A percentile compares a stretch with the other conserved stretches of the same genome.
These are phyloP conservation scores for Hylomyscus alleni DNA, from an alignment of 2,797 vertebrate genomes.

Conservation along the genomic window DNA sequence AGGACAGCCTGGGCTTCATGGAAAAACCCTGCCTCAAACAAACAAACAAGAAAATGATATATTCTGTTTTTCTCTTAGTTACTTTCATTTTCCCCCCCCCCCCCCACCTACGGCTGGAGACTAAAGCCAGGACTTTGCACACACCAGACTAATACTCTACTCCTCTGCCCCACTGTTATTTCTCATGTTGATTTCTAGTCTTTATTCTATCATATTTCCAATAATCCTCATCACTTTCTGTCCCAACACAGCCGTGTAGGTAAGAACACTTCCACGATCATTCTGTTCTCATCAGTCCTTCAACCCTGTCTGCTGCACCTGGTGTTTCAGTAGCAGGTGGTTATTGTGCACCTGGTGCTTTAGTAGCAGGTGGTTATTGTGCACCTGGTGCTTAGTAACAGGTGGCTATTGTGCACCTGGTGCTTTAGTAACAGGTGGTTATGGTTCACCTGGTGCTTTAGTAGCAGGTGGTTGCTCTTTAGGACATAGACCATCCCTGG, in stretches of 20 bases:
- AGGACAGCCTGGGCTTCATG: not conserved
- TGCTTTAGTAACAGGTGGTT: no score
- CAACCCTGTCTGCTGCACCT: not conserved
- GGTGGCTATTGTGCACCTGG: not conserved
- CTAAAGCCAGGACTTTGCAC: not conserved
- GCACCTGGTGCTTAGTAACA: no score
- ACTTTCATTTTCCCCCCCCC: not conserved
- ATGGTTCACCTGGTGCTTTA: not conserved
- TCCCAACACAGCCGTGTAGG: not conserved
- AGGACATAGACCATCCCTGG: not conserved
- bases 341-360: not conserved
- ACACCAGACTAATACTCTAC: not conserved
- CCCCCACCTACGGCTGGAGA: no score
- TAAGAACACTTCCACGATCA: not conserved
- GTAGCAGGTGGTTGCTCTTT: not conserved
- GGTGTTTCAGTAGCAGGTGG: no score
- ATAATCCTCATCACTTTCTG: not conserved
- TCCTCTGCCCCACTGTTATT: not conserved
- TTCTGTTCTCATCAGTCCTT: not conserved
- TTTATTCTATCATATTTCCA: not conserved
- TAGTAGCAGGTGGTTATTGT: not conserved
- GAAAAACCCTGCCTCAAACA: not conserved
- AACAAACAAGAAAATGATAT: not conserved
- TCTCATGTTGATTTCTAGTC: not conserved
- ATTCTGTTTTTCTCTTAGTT: conserved; percentile 23